phyloP scores from a whole-genome alignment of 1,140 invertebrate species.

The Thalassaphorura encarpata region DNA sequence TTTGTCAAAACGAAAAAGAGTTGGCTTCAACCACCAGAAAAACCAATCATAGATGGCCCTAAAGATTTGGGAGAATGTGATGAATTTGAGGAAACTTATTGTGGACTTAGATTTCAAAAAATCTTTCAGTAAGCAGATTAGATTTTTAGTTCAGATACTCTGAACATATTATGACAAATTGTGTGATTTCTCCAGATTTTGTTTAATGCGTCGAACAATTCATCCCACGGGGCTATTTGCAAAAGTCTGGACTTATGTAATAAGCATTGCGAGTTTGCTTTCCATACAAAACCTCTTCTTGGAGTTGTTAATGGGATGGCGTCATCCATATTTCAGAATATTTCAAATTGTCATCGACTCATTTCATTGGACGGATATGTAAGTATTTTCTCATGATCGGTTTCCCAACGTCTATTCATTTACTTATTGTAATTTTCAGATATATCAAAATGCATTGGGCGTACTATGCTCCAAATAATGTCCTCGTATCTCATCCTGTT shows the following conservation, averaged over 20 bases:
- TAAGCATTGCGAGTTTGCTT: neutral
- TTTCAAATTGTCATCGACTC: constrained; percentile 2
- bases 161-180: neutral
- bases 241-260: constrained; percentile 7
- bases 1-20: neutral
- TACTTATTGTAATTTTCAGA: neutral
- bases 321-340: neutral
- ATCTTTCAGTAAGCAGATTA: neutral
- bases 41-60: neutral
- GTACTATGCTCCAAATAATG: neutral
- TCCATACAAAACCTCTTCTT: neutral
- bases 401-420: neutral
- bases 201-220: constrained; percentile 10
- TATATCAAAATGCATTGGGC: constrained; percentile 20
- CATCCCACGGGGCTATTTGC: constrained; percentile 23
- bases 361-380: constrained; percentile 8
- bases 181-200: constrained; percentile 1
- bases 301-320: neutral
- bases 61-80: too few species aligned
- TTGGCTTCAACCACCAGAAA: neutral
- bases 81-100: constrained; percentile 6
- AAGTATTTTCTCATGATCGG: neutral
- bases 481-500: neutral
- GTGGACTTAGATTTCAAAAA: neutral
- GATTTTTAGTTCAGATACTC: neutral